Evolutionary conservation across 1,140 invertebrate species (phyloP), one percentile per base, ranked within the genome.

Genomic region (Temnothorax nylanderi): DNA sequence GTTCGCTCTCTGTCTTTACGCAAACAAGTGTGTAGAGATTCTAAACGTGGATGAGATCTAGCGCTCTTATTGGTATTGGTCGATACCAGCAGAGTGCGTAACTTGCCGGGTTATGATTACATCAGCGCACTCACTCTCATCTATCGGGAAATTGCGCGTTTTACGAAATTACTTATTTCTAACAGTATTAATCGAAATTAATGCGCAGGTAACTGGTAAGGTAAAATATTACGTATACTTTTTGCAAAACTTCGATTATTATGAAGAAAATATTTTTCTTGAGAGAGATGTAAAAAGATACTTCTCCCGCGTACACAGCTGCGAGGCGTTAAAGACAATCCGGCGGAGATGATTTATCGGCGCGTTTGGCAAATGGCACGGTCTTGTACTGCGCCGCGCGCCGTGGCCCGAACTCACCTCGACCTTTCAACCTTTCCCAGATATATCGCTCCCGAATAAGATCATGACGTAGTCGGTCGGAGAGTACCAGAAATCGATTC

Each of bases 361-460:
- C 69, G 26, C 80, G 80, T 71, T 75, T 84, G 80, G 80, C 80
- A 84, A 84, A 81, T 81, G 62, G 76, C 85, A 86, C 64, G 62
- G 85, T 81, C 85, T 86, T 80, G 76, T 81, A 80, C 75, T 41
- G 64, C 64, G 49, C 49, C 41, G 54, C 32, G 64, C 64, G 49
- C 49, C 41, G 54, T 62, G 80, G 69, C 54, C 44, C 62, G 37
- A 85, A 34, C 41, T 71, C 18, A 54, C 26, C 47, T 32, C 44
- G 51, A 75, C 80, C 67, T 72, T 72, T 47, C 74, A 85, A 90
- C 86, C 88, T 85, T 85, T 87, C 10, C 75, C n/a, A 62, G 71
- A 89, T 87, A 78, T 71, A 89, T 90, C 67, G 26, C 47, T 7
- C 32, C 18, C 58, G 67, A 90, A 87, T 85, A 80, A 87, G 67